phyloP scores from a whole-genome alignment of 1,140 invertebrate species.

The Ooceraea biroi region DNA sequence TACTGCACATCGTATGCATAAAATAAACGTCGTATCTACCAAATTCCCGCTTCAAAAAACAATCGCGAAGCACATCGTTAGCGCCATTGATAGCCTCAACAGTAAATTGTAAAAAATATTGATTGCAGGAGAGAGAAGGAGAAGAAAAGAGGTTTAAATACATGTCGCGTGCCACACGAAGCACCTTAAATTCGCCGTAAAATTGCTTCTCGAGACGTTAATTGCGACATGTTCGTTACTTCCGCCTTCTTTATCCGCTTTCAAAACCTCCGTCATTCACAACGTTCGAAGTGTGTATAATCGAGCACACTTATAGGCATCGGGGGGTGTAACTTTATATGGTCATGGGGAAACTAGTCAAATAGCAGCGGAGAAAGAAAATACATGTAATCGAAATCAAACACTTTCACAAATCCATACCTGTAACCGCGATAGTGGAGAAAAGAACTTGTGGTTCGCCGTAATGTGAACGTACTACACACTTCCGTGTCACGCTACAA shows the following conservation, averaged over 20 bases:
- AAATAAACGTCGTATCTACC: neutral
- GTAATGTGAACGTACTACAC: slow-evolving; percentile 43
- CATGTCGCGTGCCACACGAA: neutral
- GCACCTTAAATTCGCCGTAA: neutral
- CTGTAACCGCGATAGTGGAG: slow-evolving; percentile 36
- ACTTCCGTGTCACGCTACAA: slow-evolving; percentile 31
- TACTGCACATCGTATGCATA: neutral
- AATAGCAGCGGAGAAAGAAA: slow-evolving; percentile 1
- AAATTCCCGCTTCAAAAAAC: neutral
- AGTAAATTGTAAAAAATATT: neutral
- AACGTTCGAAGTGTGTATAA: slow-evolving; percentile 23
- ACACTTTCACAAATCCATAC: slow-evolving; percentile 57
- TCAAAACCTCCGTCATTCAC: slow-evolving; percentile 8
- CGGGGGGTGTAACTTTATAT: slow-evolving; percentile 60
- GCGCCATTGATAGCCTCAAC: too few relatives aligned
- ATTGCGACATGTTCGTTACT: slow-evolving; percentile 32
- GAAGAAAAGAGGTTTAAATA: neutral
- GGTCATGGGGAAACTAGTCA: slow-evolving; percentile 19
- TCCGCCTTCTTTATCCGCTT: neutral
- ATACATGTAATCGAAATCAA: slow-evolving; percentile 60
- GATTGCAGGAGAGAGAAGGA: neutral
- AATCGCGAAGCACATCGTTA: neutral
- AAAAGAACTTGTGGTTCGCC: slow-evolving; percentile 40
- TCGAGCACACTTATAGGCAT: slow-evolving; percentile 11
- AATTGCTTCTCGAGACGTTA: slow-evolving; percentile 23